Evolutionary conservation across 2,797 vertebrate genomes (phyloP).

Genomic region (Pygocentrus nattereri): DNA sequence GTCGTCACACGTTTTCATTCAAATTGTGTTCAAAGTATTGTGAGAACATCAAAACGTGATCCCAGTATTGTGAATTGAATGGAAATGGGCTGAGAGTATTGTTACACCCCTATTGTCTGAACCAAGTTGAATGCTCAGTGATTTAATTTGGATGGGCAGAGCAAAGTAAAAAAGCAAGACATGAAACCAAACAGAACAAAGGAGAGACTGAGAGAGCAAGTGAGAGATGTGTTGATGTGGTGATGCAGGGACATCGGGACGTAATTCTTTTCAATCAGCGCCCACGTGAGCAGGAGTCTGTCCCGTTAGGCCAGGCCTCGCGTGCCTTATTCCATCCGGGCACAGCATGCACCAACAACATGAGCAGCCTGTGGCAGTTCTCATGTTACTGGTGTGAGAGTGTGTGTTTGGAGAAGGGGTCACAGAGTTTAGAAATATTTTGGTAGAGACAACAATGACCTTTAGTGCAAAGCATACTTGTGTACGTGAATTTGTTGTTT

Average conservation of each 20-base stretch:
- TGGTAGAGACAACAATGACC: background rate
- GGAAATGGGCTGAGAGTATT: too few relatives aligned
- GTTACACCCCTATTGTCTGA: too few relatives aligned
- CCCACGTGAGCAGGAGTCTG: background rate
- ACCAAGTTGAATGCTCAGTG: too few relatives aligned
- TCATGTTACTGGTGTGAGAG: background rate
- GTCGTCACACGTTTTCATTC: too few relatives aligned
- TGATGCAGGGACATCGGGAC: background rate
- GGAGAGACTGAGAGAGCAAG: background rate
- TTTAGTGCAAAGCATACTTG: background rate
- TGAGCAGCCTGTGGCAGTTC: background rate
- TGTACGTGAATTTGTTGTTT: background rate
- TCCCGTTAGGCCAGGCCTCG: background rate
- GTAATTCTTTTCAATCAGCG: slow-evolving; percentile 13
- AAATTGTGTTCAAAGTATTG: too few relatives aligned
- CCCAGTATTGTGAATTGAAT: too few relatives aligned
- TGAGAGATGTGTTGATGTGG: too few relatives aligned
- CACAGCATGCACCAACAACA: background rate
- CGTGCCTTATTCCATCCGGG: background rate
- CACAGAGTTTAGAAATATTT: background rate
- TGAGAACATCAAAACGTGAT: too few relatives aligned
- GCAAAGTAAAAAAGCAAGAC: background rate
- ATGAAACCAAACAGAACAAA: too few relatives aligned
- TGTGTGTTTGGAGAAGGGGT: background rate
- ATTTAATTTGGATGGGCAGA: too few relatives aligned